Base-by-base conservation (phyloP, 2,797 vertebrate genomes). In the Esox masquinongy region DNA sequence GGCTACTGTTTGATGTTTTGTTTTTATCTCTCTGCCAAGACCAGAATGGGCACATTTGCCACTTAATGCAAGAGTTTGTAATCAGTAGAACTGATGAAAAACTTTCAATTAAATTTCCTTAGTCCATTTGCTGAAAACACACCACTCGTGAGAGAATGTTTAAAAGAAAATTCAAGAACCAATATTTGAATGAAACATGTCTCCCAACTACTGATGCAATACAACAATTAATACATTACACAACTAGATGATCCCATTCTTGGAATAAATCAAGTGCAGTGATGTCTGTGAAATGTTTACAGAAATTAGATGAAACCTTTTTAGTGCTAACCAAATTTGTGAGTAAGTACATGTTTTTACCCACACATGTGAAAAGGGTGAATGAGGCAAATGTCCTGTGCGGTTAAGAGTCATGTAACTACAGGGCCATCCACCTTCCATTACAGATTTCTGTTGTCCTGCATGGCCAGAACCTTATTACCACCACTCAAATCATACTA, bases 261-360 rank as follows among this genome's bases (percentile, higher is more conserved):
- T 12, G 6, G 51, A 72, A 77, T 80, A 12, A 75, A 80, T 84
- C 70, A 67, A 77, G 17, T 22, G 3, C 26, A 61, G 70, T 66
- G 63, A 34, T 76, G 68, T 71, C 56, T 70, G 51, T 76, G 47
- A 63, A 70, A 74, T 11, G 61, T 68, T 22, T 19, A 70, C 22
- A 73, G 56, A 31, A 73, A 29, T 74, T 61, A 77, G 70, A 72
- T 56, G 74, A 70, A 9, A 4, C 84, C 78, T 77, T 77, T 22
- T 5, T 51, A 11, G 49, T 82, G 67, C 74, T 79, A 49, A 81
- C 73, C 74, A 67, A 78, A 72, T 79, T 79, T 78, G 68, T 73
- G 72, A 78, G 70, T 59, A 77, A 80, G 87, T 83, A 77, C 1
- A 72, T 82, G 47, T 74, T 80, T 75, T 39, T 39, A 39, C 5